Evolutionary conservation across 2,797 vertebrate species (phyloP).

Genomic region (Leptatherina wallacei): DNA sequence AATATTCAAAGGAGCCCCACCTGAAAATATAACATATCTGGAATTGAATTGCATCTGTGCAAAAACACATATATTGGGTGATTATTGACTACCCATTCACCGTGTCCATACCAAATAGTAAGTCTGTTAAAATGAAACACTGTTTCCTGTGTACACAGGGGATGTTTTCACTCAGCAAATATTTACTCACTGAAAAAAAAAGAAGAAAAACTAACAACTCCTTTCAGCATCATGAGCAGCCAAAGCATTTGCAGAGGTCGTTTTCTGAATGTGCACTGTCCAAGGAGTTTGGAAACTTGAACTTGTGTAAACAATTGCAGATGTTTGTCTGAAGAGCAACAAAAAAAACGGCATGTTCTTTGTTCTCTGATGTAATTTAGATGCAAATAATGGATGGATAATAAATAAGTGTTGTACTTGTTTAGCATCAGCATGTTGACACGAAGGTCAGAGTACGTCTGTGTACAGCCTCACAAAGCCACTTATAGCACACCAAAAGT

Average conservation of each 20-base stretch:
- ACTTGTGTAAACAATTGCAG: not conserved
- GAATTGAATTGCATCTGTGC: not conserved
- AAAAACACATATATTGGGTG: not conserved
- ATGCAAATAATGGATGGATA: conserved; percentile 6
- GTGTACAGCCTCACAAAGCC: not conserved
- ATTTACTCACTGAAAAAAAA: conserved; percentile 8
- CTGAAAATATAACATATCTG: not conserved
- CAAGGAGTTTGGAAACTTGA: not conserved
- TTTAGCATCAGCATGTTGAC: not conserved
- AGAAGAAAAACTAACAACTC: not conserved
- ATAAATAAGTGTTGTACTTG: not conserved
- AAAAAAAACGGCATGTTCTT: not conserved
- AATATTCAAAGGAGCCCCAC: not conserved
- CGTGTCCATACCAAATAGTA: conserved; percentile 10
- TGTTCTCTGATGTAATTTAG: conserved; percentile 1
- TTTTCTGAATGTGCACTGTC: not conserved
- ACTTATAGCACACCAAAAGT: not conserved
- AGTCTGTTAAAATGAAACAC: not conserved
- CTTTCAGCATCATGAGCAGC: not conserved
- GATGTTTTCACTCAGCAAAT: conserved; percentile 5
- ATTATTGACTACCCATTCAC: not conserved
- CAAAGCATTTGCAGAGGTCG: not conserved
- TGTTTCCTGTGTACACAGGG: not conserved
- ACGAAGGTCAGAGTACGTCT: not conserved
- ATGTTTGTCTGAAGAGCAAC: conserved; percentile 3